Percentiles rank a stretch among this genome's conserved stretches.
phyloP scores from a whole-genome alignment of 2,888 invertebrate species.

The Eupithecia exiguata region DNA sequence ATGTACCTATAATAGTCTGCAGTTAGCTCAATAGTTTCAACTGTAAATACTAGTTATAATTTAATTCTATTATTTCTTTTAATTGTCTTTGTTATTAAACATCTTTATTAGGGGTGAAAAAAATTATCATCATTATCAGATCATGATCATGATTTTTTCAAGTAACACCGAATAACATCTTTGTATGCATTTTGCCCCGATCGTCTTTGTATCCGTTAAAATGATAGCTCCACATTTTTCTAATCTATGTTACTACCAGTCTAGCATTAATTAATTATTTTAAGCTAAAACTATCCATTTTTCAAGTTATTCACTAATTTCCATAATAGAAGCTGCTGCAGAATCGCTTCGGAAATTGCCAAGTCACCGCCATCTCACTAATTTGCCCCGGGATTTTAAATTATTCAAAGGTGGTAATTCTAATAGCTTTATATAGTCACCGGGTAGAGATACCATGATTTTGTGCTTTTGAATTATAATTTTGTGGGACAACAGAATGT shows the following conservation, averaged over 20 bases:
- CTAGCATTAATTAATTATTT: neutral
- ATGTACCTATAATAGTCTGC: too few relatives aligned
- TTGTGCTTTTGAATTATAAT: neutral
- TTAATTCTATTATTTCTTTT: too few relatives aligned
- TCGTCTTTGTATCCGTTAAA: neutral
- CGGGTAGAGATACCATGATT: conserved; percentile 18
- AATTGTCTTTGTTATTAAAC: too few relatives aligned
- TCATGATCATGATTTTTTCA: too few relatives aligned
- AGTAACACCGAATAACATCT: too few relatives aligned
- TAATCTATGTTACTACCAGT: neutral
- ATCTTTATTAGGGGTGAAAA: too few relatives aligned
- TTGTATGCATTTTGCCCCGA: neutral
- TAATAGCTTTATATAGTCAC: conserved; percentile 42
- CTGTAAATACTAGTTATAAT: too few relatives aligned
- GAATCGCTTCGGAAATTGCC: conserved; percentile 23
- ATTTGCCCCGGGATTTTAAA: conserved; percentile 37
- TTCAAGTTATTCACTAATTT: neutral
- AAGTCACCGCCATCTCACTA: conserved; percentile 25
- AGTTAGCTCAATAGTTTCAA: too few relatives aligned
- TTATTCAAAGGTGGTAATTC: conserved; percentile 39
- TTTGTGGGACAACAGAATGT: neutral
- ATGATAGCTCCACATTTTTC: neutral
- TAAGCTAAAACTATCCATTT: neutral
- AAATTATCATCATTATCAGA: too few relatives aligned
- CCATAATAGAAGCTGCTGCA: conserved; percentile 4